Conservation (phyloP, 2,113 vertebrate species). For the Apodemus sylvaticus region DNA sequence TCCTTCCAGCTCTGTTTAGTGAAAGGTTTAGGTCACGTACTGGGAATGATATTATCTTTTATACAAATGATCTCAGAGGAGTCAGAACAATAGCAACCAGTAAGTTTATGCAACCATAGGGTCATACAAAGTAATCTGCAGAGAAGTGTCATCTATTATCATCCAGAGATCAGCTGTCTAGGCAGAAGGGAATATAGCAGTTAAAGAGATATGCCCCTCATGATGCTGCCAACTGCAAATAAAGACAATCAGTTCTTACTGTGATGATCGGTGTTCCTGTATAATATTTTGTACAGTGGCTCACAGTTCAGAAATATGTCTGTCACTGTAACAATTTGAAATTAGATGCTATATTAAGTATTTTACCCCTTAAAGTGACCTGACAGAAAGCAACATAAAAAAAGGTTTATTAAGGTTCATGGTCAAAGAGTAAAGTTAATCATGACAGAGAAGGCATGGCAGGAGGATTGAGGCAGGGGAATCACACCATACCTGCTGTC, state of each 20-base stretch:
- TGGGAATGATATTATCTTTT: not conserved
- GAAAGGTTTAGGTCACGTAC: not conserved
- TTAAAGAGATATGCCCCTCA: not conserved
- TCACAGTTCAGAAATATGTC: not conserved
- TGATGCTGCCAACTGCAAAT: not conserved
- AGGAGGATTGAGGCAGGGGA: not conserved
- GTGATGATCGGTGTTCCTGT: not conserved
- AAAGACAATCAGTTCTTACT: not conserved
- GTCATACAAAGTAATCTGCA: not conserved
- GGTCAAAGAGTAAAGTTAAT: not conserved
- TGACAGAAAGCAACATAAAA: not conserved
- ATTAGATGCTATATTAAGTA: not conserved
- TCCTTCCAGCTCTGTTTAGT: not conserved
- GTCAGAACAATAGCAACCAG: not conserved
- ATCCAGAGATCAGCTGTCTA: not conserved
- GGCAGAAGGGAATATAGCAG: not conserved
- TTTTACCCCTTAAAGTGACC: not conserved
- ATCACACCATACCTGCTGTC: not conserved
- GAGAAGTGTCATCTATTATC: not conserved
- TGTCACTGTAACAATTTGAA: not conserved
- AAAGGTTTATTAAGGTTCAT: not conserved
- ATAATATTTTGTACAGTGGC: not conserved
- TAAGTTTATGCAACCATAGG: not conserved
- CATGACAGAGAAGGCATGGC: not conserved
- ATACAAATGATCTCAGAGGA: not conserved